Evolutionary conservation across 1,140 invertebrate genomes (phyloP).

Genomic region (Phthorimaea operculella): DNA sequence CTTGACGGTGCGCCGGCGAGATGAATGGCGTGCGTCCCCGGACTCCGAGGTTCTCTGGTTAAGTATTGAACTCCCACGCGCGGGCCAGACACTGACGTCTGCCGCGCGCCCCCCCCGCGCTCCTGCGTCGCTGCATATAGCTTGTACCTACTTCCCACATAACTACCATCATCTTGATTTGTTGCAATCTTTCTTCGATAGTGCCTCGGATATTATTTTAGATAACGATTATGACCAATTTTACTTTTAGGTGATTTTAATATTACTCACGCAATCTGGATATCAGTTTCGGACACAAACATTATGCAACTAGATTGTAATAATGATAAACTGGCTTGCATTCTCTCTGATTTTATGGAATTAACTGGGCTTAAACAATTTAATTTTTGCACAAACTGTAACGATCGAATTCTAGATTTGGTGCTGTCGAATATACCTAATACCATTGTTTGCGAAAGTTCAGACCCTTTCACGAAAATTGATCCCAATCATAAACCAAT

Average conservation of each 20-base stretch:
- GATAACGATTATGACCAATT: no score
- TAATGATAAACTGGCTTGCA: not conserved
- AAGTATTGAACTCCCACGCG: not conserved
- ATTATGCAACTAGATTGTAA: no score
- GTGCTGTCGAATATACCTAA: conserved; percentile 3
- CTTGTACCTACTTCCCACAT: conserved; percentile 2
- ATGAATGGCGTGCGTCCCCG: conserved; percentile 9
- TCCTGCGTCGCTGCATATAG: not conserved
- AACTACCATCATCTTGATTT: not conserved
- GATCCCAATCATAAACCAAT: conserved; percentile 8
- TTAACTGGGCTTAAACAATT: conserved; percentile 5
- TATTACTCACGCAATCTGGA: no score
- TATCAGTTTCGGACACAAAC: no score
- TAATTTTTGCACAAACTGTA: not conserved
- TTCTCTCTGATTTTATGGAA: conserved; percentile 7
- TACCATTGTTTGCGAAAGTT: not conserved
- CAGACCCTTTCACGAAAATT: not conserved
- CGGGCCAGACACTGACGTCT: not conserved
- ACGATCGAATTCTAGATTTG: conserved; percentile 10
- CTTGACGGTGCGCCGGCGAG: not conserved
- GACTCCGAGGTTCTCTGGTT: conserved; percentile 12
- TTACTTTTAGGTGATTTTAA: no score
- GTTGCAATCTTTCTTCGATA: no score
- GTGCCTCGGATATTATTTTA: no score
- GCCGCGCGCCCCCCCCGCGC: not conserved